A percentile compares a stretch with the other conserved stretches of the same genome.
phyloP scores from a whole-genome alignment of 2,113 vertebrate species.

The Circaetus cinerascens region DNA sequence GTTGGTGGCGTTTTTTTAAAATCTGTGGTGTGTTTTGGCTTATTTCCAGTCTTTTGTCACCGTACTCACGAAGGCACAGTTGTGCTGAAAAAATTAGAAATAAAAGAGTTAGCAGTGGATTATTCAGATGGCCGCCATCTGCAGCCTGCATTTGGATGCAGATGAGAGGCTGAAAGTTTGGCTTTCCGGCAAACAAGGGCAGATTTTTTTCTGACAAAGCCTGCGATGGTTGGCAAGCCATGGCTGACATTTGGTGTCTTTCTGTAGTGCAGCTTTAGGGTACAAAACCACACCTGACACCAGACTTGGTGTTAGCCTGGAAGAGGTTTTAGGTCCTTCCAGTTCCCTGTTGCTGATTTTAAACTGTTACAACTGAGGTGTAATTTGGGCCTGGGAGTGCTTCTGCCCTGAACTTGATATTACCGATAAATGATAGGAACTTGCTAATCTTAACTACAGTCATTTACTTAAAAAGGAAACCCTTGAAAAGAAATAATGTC shows the following conservation, averaged over 20 bases:
- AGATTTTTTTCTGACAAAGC: neutral
- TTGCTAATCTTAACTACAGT: neutral
- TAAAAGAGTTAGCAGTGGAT: rapidly evolving
- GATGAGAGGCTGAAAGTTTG: neutral
- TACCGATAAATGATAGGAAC: neutral
- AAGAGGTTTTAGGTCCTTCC: neutral
- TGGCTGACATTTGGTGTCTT: neutral
- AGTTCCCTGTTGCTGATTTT: neutral
- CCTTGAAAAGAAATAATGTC: neutral
- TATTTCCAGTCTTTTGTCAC: neutral
- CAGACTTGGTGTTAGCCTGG: neutral
- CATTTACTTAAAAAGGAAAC: neutral
- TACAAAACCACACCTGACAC: neutral
- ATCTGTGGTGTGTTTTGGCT: neutral
- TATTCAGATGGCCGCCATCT: neutral
- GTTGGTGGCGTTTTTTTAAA: rapidly evolving
- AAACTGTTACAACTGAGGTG: neutral
- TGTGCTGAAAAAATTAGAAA: neutral
- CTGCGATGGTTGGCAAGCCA: rapidly evolving
- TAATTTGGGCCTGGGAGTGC: neutral
- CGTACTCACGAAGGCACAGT: rapidly evolving
- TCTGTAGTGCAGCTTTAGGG: neutral
- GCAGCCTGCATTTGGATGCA: neutral
- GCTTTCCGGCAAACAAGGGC: neutral
- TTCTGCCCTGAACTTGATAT: neutral